Evolutionary conservation across 2,888 invertebrate genomes (phyloP), one percentile per base, ranked within the genome.

Genomic region (Ormyrus labotus): DNA sequence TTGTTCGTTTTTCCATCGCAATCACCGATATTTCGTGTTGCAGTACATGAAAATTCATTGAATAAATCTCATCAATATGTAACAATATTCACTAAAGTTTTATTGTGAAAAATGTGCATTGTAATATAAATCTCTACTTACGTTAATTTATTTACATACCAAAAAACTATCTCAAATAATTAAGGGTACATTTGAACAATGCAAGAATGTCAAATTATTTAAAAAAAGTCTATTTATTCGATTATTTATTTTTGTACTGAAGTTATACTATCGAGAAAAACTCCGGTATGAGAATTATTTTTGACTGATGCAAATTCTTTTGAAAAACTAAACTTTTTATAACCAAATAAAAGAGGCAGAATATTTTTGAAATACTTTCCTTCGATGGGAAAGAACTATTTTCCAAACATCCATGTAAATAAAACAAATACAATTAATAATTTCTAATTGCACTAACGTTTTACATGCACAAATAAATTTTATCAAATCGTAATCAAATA

Each of bases 191-290:
- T 19, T 48, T 60, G 10, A 68, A 34, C 67, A 68, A 69, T 34
- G 58, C 47, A 70, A 58, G 8, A 53, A 57, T 65, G 67, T 68
- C n/a, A 75, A 75, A 61, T 75, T 61, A 75, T 61, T 68, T 53
- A 4, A 75, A 61, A 61, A 13, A 75, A 68, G 51, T 61, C 7
- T 68, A 61, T 19, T 34, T 34, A 34, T 34, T 34, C 34, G 34
- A 53, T 50, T 13, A 69, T n/a, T 70, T 77, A 77, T 77, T 77
- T 77, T 77, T 77, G 50, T 77, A 77, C n/a, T 47, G n/a, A 64
- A 58, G 51, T 48, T 63, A 63, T 55, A 69, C 53, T 61, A 61
- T 76, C 47, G 13, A 34, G 48, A 55, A 55, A 53, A 10, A 48
- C 65, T 65, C 61, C n/a, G n/a, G 47, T 47, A 63, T 13, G n/a